phyloP scores from a whole-genome alignment of 2,888 invertebrate genomes.

The Celastrina argiolus region DNA sequence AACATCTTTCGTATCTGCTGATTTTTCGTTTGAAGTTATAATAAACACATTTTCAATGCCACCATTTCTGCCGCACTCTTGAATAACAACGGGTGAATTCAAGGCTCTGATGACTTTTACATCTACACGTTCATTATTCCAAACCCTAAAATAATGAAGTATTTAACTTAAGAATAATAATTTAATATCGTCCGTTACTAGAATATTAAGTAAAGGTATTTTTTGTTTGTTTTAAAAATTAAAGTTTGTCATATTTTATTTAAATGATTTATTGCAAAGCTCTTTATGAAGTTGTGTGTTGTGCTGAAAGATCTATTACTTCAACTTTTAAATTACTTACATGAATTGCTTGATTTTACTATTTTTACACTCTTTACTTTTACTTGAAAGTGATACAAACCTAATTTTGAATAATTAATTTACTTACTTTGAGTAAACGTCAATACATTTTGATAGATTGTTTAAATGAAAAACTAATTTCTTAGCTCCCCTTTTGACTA shows the following conservation, averaged over 20 bases:
- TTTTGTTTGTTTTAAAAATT: no score
- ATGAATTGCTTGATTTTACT: no score
- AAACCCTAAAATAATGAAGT: constrained; percentile 5
- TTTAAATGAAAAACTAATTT: background rate
- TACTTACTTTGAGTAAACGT: background rate
- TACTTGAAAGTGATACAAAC: no score
- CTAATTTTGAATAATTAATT: background rate
- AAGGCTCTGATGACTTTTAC: background rate
- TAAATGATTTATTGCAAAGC: no score
- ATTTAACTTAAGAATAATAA: no score
- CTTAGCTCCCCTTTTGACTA: background rate
- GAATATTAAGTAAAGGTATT: no score
- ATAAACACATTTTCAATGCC: constrained; percentile 5
- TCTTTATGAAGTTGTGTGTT: no score
- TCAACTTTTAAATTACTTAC: no score
- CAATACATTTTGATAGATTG: background rate
- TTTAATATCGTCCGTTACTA: no score
- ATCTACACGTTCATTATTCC: background rate
- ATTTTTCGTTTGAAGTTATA: background rate
- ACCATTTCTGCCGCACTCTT: background rate
- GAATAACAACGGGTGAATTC: background rate
- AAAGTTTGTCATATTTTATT: no score
- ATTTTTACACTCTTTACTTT: no score
- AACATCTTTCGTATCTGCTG: background rate
- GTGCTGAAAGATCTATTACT: no score